These are phyloP conservation scores for Riparia riparia DNA, from an alignment of 2,113 vertebrate genomes.

Conservation along the genomic window DNA sequence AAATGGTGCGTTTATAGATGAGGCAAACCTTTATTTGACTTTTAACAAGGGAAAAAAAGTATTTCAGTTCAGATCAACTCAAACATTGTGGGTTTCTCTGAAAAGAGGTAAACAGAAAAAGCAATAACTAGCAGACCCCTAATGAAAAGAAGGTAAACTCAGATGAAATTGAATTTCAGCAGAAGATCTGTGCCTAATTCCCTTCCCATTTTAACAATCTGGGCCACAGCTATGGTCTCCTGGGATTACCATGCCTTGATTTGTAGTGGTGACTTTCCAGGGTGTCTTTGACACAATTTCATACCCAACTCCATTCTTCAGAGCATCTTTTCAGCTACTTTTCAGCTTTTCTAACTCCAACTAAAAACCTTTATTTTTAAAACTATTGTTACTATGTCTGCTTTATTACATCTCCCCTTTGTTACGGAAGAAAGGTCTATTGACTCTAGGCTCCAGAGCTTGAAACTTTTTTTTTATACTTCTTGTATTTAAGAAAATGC, in stretches of 20 bases:
- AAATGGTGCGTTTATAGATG: not conserved
- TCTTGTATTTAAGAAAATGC: not conserved
- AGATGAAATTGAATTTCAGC: not conserved
- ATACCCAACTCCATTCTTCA: not conserved
- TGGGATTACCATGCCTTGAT: not conserved
- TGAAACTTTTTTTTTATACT: not conserved
- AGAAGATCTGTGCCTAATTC: not conserved
- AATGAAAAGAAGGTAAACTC: constrained; percentile 6
- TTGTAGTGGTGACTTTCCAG: not conserved
- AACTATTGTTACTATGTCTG: not conserved
- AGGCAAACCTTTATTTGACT: not conserved
- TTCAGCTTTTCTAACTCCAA: not conserved
- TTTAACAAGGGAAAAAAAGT: not conserved
- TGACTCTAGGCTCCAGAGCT: not conserved
- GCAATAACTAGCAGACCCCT: not conserved
- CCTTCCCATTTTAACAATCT: not conserved
- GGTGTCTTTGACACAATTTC: not conserved
- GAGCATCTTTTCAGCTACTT: not conserved
- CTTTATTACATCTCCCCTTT: not conserved
- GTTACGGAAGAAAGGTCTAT: not conserved
- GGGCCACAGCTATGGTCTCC: not conserved
- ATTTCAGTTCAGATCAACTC: not conserved
- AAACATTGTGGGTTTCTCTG: not conserved
- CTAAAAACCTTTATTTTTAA: not conserved
- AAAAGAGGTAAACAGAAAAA: constrained; percentile 5